Base-by-base conservation (phyloP, 2,113 vertebrate species). In the Sitta europaea region DNA sequence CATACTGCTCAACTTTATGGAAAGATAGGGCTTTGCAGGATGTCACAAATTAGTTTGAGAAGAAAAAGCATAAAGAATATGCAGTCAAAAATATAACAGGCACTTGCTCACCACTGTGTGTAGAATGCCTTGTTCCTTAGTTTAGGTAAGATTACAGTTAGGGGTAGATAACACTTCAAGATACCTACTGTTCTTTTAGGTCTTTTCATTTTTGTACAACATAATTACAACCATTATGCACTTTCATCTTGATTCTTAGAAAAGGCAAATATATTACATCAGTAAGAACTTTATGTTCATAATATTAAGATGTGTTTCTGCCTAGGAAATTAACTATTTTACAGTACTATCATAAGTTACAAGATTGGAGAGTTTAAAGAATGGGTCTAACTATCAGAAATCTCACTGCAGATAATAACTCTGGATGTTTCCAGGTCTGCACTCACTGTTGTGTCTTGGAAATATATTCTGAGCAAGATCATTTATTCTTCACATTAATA, bases 191-290 rank as follows among this genome's bases (percentile, higher is more conserved):
- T 92, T 92, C 91, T 82, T 96, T 78, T 40, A 67, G 51, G 5
- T 38, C 58, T 84, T 77, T 62, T 79, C 29, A 43, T 20, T 70
- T 38, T 90, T 75, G 83, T 57, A 84, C 10, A 16, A 86, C 86
- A 95, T 96, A 97, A 97, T 97, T 97, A 90, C 75, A 84, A 96
- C 65, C 87, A 76, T 97, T 96, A 95, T 66, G 38, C 57, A 31
- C 40, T 77, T 96, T 94, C 90, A 81, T 66, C 86, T 96, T 93
- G 72, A 94, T 92, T 96, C 78, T 86, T 67, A 53, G 45, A 88
- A 87, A 96, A 95, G 92, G 91, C 85, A 96, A 97, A 96, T 91
- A 88, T 61, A 95, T 96, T 91, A 74, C 61, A 76, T 93, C 67
- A 85, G 65, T 67, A 70, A 80, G 88, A 93, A 83, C 23, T 45